These are phyloP conservation scores for Epinephelus malabaricus DNA, from an alignment of 2,797 vertebrate species.

Conservation along the genomic window DNA sequence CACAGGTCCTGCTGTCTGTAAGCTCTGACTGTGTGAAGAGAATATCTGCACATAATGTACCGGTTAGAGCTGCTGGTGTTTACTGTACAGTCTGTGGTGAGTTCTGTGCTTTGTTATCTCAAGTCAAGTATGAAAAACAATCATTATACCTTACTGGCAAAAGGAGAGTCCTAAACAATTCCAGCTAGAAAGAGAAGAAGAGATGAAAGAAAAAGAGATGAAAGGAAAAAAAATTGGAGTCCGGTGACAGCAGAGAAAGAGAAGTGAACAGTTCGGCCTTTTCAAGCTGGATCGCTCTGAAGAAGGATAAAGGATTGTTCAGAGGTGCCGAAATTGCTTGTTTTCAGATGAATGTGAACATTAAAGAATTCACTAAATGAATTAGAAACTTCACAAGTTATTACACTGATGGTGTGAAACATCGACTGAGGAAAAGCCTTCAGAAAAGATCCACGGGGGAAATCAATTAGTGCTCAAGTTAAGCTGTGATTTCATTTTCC, in stretches of 20 bases:
- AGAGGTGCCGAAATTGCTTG: slow-evolving; percentile 21
- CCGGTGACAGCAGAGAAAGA: slow-evolving; percentile 30
- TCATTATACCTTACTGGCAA: slow-evolving; percentile 45
- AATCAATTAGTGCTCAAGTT: neutral
- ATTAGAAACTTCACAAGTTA: slow-evolving; percentile 8
- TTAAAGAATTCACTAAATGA: slow-evolving; percentile 37
- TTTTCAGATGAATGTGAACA: slow-evolving; percentile 44
- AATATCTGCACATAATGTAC: neutral
- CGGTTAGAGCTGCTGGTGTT: slow-evolving; percentile 15
- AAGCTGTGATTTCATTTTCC: neutral
- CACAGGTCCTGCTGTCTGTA: neutral
- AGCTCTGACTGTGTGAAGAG: neutral
- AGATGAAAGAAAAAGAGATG: slow-evolving; percentile 46
- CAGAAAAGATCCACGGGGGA: neutral
- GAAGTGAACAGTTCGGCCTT: slow-evolving; percentile 34
- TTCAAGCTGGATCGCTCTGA: slow-evolving; percentile 45
- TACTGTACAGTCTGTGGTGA: slow-evolving; percentile 2
- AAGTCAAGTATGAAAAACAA: slow-evolving; percentile 38
- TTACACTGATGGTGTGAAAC: slow-evolving; percentile 13
- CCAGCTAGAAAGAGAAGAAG: slow-evolving; percentile 22
- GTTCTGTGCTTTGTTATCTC: slow-evolving; percentile 22
- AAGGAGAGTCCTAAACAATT: slow-evolving; percentile 36
- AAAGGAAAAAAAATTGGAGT: slow-evolving; percentile 42
- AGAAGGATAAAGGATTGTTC: slow-evolving; percentile 38
- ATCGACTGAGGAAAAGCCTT: slow-evolving; percentile 4